Percentiles rank a stretch among this genome's conserved stretches.
phyloP scores from a whole-genome alignment of 2,888 invertebrate species.

The Automeris io region DNA sequence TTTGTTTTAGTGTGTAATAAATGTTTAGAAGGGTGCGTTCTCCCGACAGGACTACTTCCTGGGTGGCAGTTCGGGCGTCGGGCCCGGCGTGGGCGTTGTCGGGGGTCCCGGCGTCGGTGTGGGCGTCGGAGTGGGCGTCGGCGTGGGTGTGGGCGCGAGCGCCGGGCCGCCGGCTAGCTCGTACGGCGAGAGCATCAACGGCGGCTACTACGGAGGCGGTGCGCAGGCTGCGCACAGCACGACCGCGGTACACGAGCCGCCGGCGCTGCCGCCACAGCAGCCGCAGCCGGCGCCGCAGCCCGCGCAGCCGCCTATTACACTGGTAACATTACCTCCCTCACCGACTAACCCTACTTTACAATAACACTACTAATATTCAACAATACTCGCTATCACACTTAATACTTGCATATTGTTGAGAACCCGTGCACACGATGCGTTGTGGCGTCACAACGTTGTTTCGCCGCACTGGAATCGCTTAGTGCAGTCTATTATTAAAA shows the following conservation, averaged over 20 bases:
- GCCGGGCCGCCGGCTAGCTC: conserved; percentile 57
- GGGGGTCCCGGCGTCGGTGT: conserved; percentile 44
- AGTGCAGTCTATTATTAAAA: no score
- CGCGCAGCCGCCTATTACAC: conserved; percentile 50
- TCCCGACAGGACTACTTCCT: conserved; percentile 40
- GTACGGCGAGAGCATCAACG: conserved; percentile 76
- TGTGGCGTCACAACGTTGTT: background rate
- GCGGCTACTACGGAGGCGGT: conserved; percentile 86
- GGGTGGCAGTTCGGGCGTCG: conserved; percentile 81
- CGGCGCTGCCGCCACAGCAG: conserved; percentile 54
- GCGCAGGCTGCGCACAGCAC: conserved; percentile 93
- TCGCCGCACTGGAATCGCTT: background rate
- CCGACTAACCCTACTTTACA: conserved; percentile 3
- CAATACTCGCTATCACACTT: no score
- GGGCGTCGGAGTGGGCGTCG: conserved; percentile 83
- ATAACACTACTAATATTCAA: no score
- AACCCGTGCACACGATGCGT: background rate
- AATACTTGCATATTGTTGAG: no score
- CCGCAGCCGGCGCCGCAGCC: conserved; percentile 45
- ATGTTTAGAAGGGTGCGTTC: conserved; percentile 8
- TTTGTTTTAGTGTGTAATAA: conserved; percentile 13
- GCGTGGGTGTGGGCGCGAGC: conserved; percentile 46
- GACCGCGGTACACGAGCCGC: conserved; percentile 76
- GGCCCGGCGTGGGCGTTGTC: conserved; percentile 46
- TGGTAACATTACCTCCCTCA: conserved; percentile 27